Conservation (phyloP, 1,140 invertebrate genomes). For the Thereuonema tuberculata region DNA sequence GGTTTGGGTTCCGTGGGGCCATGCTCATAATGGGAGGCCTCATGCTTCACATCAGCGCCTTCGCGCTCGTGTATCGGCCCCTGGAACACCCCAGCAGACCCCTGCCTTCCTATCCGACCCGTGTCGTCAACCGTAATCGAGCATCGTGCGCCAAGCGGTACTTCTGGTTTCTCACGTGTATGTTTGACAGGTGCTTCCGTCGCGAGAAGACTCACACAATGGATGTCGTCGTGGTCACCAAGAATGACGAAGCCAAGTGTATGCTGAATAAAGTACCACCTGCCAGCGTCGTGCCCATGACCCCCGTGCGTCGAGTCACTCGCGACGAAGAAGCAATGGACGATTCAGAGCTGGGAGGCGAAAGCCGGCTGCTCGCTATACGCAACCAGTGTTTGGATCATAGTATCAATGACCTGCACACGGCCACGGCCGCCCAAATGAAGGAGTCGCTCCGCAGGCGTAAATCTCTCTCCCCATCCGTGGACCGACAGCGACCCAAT, state of each 20-base stretch:
- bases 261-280: not conserved
- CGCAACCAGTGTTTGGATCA: conserved; percentile 4
- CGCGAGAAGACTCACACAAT: not conserved
- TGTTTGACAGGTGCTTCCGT: not conserved
- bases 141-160: not conserved
- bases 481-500: not conserved
- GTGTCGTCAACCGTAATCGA: not conserved
- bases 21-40: conserved; percentile 36
- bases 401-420: conserved; percentile 9
- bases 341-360: not conserved
- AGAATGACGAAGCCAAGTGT: not conserved
- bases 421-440: not conserved
- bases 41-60: conserved; percentile 65
- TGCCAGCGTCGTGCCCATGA: too few relatives aligned
- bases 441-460: not conserved
- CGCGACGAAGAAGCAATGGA: not conserved
- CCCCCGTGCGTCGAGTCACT: not conserved
- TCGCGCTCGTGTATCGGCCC: conserved; percentile 56
- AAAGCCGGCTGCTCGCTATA: not conserved
- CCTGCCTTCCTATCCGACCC: not conserved
- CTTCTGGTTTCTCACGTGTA: not conserved
- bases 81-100: conserved; percentile 38
- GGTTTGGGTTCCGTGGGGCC: conserved; percentile 16
- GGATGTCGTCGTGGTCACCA: not conserved
- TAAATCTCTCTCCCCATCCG: not conserved